Percentiles rank a stretch among this genome's conserved stretches.
Conservation (phyloP, 1,140 invertebrate genomes). For the Calephelis virginiensis region DNA sequence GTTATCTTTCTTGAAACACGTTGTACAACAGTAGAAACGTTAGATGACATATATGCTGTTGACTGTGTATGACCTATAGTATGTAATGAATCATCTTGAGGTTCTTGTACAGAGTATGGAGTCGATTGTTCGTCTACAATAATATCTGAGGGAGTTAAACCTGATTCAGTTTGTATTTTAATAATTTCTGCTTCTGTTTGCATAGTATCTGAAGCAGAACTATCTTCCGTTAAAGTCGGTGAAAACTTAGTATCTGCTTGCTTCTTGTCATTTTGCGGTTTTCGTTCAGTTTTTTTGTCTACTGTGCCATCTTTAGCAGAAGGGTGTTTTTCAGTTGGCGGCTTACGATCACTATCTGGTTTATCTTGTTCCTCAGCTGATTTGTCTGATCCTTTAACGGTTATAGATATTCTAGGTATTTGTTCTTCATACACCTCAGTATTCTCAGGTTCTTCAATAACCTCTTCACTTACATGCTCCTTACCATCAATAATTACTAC, state of each 20-base stretch:
- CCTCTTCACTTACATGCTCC: conserved; percentile 89
- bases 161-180: not conserved
- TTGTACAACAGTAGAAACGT: conserved; percentile 21
- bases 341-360: conserved; percentile 50
- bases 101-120: conserved; percentile 14
- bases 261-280: not conserved
- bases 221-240: no score
- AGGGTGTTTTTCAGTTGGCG: conserved; percentile 5
- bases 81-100: not conserved
- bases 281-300: conserved; percentile 12
- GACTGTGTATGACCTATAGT: conserved; percentile 8
- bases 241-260: not conserved
- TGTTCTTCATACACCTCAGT: conserved; percentile 87
- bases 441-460: conserved; percentile 90
- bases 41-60: conserved; percentile 9
- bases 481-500: conserved; percentile 89
- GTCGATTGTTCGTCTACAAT: not conserved
- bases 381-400: conserved; percentile 74
- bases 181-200: no score
- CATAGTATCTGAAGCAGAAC: no score
- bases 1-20: conserved; percentile 81
- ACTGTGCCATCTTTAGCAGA: conserved; percentile 15
- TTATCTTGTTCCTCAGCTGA: conserved; percentile 51
- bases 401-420: conserved; percentile 85
- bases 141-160: not conserved